Conservation (phyloP, 2,113 vertebrate species). For the Halcyon senegalensis region DNA sequence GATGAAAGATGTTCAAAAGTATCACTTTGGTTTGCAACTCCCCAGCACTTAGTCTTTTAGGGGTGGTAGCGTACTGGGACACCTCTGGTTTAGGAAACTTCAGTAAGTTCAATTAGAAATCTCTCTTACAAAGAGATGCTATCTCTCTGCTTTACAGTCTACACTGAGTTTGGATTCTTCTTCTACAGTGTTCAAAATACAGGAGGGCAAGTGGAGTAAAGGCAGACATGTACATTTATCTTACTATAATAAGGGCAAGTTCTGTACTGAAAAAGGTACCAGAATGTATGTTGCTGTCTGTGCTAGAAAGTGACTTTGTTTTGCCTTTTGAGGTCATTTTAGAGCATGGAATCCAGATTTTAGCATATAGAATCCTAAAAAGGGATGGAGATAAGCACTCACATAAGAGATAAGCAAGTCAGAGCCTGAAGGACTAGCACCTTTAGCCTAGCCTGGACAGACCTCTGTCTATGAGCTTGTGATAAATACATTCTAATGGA, state of each 20-base stretch:
- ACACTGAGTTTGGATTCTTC: neutral
- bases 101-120: neutral
- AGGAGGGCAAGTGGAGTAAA: neutral
- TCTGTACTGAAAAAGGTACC: neutral
- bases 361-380: neutral
- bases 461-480: neutral
- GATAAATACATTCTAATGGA: neutral
- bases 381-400: neutral
- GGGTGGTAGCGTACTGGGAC: neutral
- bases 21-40: neutral
- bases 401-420: neutral
- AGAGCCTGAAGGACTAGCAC: neutral
- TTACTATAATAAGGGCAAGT: neutral
- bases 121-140: neutral
- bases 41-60: neutral
- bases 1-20: neutral
- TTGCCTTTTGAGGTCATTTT: neutral
- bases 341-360: neutral
- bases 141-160: neutral
- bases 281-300: neutral
- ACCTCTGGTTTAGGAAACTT: neutral
- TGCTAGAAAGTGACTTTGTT: neutral
- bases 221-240: neutral
- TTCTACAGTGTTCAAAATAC: neutral
- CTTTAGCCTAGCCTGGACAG: neutral